Evolutionary conservation across 1,140 invertebrate genomes (phyloP).

Genomic region (Agraylea sexmaculata): DNA sequence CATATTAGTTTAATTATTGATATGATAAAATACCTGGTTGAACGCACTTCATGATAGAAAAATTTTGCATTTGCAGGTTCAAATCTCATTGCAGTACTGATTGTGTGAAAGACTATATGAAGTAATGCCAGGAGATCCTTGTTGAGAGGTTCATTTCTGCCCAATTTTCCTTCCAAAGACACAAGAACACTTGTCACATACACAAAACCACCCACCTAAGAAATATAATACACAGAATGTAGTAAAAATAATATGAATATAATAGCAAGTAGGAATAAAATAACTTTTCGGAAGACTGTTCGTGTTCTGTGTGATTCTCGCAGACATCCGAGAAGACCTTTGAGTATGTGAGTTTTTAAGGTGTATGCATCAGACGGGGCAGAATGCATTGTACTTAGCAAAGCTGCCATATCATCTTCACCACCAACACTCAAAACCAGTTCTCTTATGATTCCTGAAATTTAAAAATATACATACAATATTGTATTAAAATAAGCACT

Average conservation of each 20-base stretch:
- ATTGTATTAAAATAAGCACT: neutral
- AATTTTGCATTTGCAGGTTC: slow-evolving; percentile 98
- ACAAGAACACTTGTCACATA: slow-evolving; percentile 94
- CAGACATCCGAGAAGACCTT: slow-evolving; percentile 76
- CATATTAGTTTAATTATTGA: too few relatives aligned
- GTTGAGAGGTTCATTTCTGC: slow-evolving; percentile 32
- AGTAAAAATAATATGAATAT: slow-evolving; percentile 3
- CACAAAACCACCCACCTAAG: slow-evolving; percentile 79
- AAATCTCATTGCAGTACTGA: slow-evolving; percentile 95
- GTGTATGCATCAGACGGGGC: slow-evolving; percentile 64
- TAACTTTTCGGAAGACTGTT: slow-evolving; percentile 90
- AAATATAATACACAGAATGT: slow-evolving; percentile 15
- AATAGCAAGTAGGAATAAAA: neutral
- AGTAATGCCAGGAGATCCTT: slow-evolving; percentile 58
- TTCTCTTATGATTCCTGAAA: slow-evolving; percentile 64
- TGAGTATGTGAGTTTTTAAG: slow-evolving; percentile 84
- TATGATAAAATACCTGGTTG: slow-evolving; percentile 4
- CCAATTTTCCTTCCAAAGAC: slow-evolving; percentile 77
- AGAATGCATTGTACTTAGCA: slow-evolving; percentile 84
- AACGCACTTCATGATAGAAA: slow-evolving; percentile 82
- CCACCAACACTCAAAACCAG: slow-evolving; percentile 81
- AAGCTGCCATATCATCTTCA: slow-evolving; percentile 89
- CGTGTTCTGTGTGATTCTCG: slow-evolving; percentile 90
- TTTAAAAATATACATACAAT: slow-evolving; percentile 1
- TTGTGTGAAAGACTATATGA: slow-evolving; percentile 86